Evolutionary conservation across 2,113 vertebrate genomes (phyloP).

Genomic region (Syrmaticus mikado): DNA sequence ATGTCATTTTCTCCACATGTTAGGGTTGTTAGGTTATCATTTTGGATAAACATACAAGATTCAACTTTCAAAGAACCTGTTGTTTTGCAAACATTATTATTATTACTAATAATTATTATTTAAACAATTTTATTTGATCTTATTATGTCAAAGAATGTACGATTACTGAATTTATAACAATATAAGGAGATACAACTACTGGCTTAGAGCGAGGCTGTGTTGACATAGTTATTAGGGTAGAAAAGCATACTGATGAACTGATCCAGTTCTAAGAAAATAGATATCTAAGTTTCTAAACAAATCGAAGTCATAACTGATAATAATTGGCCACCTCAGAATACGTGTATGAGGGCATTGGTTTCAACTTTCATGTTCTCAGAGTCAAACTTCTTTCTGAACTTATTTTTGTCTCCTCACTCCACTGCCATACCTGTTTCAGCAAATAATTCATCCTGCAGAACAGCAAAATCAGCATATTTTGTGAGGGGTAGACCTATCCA

Average conservation of each 20-base stretch:
- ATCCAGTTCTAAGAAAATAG: neutral
- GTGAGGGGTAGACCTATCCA: neutral
- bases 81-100: neutral
- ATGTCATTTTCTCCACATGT: neutral
- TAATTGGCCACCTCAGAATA: neutral
- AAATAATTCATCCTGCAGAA: neutral
- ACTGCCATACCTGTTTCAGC: accelerated
- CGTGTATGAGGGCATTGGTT: neutral
- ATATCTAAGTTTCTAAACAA: neutral
- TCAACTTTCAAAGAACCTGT: neutral
- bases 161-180: neutral
- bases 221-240: neutral
- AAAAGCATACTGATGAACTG: neutral
- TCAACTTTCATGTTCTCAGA: neutral
- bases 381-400: neutral
- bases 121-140: neutral
- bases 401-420: neutral
- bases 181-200: neutral
- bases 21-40: neutral
- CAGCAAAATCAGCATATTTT: neutral
- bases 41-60: neutral
- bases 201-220: neutral
- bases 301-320: neutral
- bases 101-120: neutral
- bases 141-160: neutral